Conservation (phyloP, 1,140 invertebrate genomes). For the Megathymus violae region DNA sequence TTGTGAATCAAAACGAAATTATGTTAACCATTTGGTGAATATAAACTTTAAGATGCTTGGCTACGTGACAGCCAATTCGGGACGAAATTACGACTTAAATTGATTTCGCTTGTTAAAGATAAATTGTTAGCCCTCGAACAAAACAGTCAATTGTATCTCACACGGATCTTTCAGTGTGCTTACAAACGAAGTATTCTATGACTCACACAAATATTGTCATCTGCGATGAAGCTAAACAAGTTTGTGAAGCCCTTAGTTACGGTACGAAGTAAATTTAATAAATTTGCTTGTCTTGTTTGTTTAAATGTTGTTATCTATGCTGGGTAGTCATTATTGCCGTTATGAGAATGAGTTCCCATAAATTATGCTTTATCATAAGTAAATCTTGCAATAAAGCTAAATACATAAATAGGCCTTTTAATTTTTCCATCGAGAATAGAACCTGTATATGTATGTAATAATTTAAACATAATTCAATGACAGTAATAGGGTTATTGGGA, state of each 20-base stretch:
- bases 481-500: too few species aligned
- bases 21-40: conserved; percentile 1
- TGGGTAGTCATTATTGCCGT: background rate
- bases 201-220: background rate
- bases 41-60: conserved; percentile 7
- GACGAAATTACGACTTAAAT: conserved; percentile 41
- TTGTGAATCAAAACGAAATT: background rate
- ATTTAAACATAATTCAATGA: too few species aligned
- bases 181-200: conserved; percentile 3
- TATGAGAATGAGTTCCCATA: conserved; percentile 13
- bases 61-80: conserved; percentile 45
- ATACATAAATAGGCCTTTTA: background rate
- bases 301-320: conserved; percentile 1
- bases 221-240: background rate
- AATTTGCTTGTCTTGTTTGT: background rate
- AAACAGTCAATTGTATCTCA: conserved; percentile 12
- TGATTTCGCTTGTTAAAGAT: conserved; percentile 22
- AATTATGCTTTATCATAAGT: conserved; percentile 19
- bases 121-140: conserved; percentile 30
- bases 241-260: background rate
- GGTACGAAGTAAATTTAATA: background rate
- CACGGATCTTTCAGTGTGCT: conserved; percentile 8
- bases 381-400: background rate
- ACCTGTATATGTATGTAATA: too few species aligned
- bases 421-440: background rate